A percentile compares a stretch with the other conserved stretches of the same genome.
These are phyloP conservation scores for Pachypeltis micranthus DNA, from an alignment of 1,140 invertebrate genomes.

Conservation along the genomic window DNA sequence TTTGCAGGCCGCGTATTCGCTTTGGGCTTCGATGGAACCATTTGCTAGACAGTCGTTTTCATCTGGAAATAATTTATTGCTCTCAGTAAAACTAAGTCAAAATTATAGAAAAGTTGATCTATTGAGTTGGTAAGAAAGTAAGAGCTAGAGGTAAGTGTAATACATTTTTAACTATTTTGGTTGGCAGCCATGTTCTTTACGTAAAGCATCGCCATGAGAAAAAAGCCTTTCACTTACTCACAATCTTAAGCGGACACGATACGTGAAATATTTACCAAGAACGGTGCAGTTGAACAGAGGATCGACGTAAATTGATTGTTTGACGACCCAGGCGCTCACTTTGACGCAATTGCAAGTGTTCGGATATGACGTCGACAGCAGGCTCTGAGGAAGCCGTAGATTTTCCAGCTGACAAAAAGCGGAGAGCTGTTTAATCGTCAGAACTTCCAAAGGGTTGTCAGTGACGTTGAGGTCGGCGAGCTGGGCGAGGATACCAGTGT, in stretches of 20 bases:
- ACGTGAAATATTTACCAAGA: conserved; percentile 11
- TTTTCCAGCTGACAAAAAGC: conserved; percentile 21
- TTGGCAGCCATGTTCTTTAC: too few relatives aligned
- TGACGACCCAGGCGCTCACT: conserved; percentile 12
- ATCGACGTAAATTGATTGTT: conserved; percentile 17
- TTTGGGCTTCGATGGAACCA: neutral
- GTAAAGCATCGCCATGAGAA: too few relatives aligned
- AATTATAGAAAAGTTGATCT: neutral
- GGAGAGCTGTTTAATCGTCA: conserved; percentile 21
- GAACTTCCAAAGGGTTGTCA: conserved; percentile 15
- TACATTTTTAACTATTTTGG: too few relatives aligned
- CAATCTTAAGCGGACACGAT: neutral
- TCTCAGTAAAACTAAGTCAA: neutral
- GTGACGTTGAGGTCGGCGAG: conserved; percentile 22
- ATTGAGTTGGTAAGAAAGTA: too few relatives aligned
- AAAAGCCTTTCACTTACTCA: neutral
- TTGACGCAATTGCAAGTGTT: conserved; percentile 16
- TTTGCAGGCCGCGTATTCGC: conserved; percentile 11
- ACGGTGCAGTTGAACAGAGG: conserved; percentile 19
- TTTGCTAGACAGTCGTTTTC: conserved; percentile 14
- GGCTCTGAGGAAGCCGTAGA: conserved; percentile 9
- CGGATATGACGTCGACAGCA: conserved; percentile 8
- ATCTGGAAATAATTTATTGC: neutral
- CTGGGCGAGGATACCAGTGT: conserved; percentile 21
- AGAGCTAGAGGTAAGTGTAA: too few relatives aligned